Evolutionary conservation across 2,113 vertebrate species (phyloP).

Genomic region (Chinchilla lanigera): DNA sequence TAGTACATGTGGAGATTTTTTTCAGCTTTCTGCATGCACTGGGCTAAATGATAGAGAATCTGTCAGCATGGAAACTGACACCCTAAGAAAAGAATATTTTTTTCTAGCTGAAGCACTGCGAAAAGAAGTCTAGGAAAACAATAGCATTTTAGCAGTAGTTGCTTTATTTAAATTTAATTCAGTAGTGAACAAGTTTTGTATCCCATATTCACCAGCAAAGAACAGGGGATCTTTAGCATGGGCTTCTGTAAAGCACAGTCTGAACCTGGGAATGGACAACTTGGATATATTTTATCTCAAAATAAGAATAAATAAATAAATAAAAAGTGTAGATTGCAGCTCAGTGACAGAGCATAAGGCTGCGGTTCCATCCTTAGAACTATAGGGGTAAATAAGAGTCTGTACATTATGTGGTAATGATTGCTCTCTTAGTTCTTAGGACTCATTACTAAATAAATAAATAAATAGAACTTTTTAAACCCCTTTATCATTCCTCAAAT

Average conservation of each 20-base stretch:
- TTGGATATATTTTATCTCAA: neutral
- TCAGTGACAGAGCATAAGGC: neutral
- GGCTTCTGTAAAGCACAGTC: rapidly evolving
- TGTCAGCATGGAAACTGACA: neutral
- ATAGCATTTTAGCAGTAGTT: neutral
- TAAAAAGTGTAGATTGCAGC: neutral
- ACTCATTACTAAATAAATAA: neutral
- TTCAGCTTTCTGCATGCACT: neutral
- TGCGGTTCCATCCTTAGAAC: neutral
- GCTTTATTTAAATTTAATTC: neutral
- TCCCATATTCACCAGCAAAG: rapidly evolving
- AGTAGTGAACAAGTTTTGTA: neutral
- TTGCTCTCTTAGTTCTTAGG: neutral
- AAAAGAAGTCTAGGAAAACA: neutral
- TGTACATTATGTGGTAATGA: rapidly evolving
- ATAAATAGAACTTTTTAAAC: neutral
- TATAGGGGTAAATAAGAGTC: neutral
- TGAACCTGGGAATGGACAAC: neutral
- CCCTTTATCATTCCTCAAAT: neutral
- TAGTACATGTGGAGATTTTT: neutral
- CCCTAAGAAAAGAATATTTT: neutral
- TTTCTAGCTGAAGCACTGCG: neutral
- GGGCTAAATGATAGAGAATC: neutral
- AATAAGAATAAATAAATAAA: neutral
- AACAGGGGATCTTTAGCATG: rapidly evolving